Percentiles rank a stretch among this genome's conserved stretches.
These are phyloP conservation scores for Lepus europaeus DNA, from an alignment of 2,113 vertebrate species.

Conservation along the genomic window DNA sequence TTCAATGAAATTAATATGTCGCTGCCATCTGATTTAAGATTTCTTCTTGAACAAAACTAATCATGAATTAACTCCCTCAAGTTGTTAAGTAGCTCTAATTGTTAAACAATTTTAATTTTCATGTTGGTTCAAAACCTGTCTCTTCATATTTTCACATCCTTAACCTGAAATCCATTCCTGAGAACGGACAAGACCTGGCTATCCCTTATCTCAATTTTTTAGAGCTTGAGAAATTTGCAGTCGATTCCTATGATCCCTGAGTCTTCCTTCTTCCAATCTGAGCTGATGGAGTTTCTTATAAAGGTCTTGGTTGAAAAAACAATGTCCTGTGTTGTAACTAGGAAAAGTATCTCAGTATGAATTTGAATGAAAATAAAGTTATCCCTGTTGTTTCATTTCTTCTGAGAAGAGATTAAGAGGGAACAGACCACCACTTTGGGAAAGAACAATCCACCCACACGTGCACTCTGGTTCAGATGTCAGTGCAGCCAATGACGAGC, in stretches of 20 bases:
- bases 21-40: background rate
- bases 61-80: background rate
- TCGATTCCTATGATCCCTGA: background rate
- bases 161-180: background rate
- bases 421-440: background rate
- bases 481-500: background rate
- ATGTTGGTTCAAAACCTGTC: background rate
- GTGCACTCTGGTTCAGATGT: background rate
- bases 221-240: background rate
- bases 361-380: background rate
- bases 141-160: background rate
- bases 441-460: background rate
- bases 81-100: background rate
- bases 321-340: background rate
- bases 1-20: background rate
- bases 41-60: conserved; percentile 10
- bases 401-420: background rate
- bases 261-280: background rate
- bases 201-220: background rate
- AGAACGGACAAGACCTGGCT: background rate
- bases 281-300: background rate
- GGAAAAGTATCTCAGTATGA: background rate
- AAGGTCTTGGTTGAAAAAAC: background rate
- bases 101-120: background rate
- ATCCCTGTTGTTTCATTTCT: background rate